phyloP scores from a whole-genome alignment of 2,888 invertebrate species.

The Gari tellinella region DNA sequence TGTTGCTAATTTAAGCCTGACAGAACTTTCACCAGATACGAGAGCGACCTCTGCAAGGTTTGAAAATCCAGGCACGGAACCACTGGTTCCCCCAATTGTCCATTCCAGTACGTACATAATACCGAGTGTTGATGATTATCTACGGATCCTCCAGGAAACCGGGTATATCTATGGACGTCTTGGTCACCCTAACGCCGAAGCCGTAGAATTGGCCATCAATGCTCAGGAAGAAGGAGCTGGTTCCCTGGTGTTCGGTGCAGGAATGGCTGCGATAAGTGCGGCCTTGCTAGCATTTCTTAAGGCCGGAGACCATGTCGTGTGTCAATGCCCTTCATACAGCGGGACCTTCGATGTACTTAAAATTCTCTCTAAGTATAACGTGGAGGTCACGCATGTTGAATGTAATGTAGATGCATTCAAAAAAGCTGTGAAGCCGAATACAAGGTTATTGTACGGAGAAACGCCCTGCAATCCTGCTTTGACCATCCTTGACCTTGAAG shows the following conservation, averaged over 20 bases:
- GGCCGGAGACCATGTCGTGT: slow-evolving; percentile 83
- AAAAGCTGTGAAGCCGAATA: slow-evolving; percentile 78
- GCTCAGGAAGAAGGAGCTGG: slow-evolving; percentile 80
- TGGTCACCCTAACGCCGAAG: slow-evolving; percentile 74
- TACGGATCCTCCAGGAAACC: slow-evolving; percentile 72
- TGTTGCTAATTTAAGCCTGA: slow-evolving; percentile 55
- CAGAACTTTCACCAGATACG: slow-evolving; percentile 71
- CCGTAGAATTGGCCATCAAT: slow-evolving; percentile 75
- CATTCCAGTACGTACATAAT: slow-evolving; percentile 79
- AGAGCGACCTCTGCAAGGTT: slow-evolving; percentile 65
- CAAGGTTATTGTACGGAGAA: slow-evolving; percentile 83
- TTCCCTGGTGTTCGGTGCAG: slow-evolving; percentile 76
- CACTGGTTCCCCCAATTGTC: slow-evolving; percentile 77
- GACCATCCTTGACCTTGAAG: slow-evolving; percentile 81
- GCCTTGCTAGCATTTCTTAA: slow-evolving; percentile 81
- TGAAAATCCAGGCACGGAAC: slow-evolving; percentile 63
- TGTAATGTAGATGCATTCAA: slow-evolving; percentile 74
- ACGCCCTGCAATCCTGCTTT: slow-evolving; percentile 83
- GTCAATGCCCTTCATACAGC: slow-evolving; percentile 80
- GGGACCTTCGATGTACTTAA: slow-evolving; percentile 77
- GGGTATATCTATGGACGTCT: slow-evolving; percentile 80
- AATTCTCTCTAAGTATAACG: slow-evolving; percentile 74
- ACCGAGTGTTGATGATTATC: slow-evolving; percentile 74
- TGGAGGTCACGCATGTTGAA: slow-evolving; percentile 74
- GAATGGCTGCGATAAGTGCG: slow-evolving; percentile 81